Conservation (phyloP, 2,888 invertebrate species). For the Dolichomitus sp. region DNA sequence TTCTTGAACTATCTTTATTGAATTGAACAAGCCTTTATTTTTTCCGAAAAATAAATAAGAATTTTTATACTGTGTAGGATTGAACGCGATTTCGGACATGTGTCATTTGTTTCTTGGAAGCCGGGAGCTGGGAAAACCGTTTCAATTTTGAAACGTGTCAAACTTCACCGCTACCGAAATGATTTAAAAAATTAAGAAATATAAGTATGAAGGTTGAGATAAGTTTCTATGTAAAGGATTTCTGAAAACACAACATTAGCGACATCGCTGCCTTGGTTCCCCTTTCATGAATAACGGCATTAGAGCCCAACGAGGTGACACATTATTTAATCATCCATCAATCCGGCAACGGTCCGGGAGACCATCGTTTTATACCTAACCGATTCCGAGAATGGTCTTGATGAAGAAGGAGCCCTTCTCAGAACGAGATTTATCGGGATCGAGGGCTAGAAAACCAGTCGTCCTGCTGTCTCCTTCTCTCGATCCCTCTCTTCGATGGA, state of each 20-base stretch:
- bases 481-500: constrained; percentile 26
- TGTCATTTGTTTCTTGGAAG: too few relatives aligned
- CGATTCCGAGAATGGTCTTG: constrained; percentile 34
- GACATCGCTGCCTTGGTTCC: not conserved
- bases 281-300: constrained; percentile 1
- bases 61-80: too few relatives aligned
- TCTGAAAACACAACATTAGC: not conserved
- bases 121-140: too few relatives aligned
- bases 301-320: not conserved
- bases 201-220: not conserved
- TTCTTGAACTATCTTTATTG: too few relatives aligned
- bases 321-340: constrained; percentile 37
- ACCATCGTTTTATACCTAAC: constrained; percentile 31
- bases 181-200: not conserved
- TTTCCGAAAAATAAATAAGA: too few relatives aligned
- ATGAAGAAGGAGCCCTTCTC: constrained; percentile 58
- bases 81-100: too few relatives aligned
- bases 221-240: too few relatives aligned
- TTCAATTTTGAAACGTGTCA: too few relatives aligned
- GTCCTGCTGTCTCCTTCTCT: constrained; percentile 18
- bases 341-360: constrained; percentile 21
- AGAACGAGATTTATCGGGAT: constrained; percentile 65
- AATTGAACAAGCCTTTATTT: too few relatives aligned
- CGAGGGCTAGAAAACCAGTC: constrained; percentile 49
- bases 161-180: too few relatives aligned